Evolutionary conservation across 2,113 vertebrate genomes (phyloP).

Genomic region (Microtus pennsylvanicus): DNA sequence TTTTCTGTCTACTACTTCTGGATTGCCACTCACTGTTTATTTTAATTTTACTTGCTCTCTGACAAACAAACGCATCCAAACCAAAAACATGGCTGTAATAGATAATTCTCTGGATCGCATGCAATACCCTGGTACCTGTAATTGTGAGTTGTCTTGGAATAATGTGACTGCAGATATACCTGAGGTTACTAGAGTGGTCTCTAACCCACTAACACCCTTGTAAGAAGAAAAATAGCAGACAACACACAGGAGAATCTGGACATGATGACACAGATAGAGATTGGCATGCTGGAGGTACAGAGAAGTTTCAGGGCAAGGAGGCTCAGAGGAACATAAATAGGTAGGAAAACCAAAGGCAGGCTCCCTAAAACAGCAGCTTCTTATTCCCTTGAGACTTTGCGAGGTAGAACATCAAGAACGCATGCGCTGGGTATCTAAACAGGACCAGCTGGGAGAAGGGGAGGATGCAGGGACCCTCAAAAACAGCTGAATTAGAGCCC

Average conservation of each 20-base stretch:
- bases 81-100: neutral
- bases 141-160: neutral
- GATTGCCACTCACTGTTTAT: neutral
- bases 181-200: neutral
- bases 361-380: neutral
- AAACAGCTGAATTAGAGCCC: neutral
- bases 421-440: neutral
- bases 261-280: neutral
- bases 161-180: neutral
- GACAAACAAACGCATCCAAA: no score
- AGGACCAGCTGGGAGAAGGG: rapidly evolving
- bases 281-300: neutral
- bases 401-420: neutral
- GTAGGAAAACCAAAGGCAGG: neutral
- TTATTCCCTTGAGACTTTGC: neutral
- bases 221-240: neutral
- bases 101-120: neutral
- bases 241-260: neutral
- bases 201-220: neutral
- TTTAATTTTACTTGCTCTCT: neutral
- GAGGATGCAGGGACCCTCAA: neutral
- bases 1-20: neutral
- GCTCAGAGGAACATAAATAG: neutral
- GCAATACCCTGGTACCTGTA: neutral
- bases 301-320: neutral